Percentiles rank a stretch among this genome's conserved stretches.
Conservation (phyloP, 2,113 vertebrate genomes). For the Pteropus alecto region DNA sequence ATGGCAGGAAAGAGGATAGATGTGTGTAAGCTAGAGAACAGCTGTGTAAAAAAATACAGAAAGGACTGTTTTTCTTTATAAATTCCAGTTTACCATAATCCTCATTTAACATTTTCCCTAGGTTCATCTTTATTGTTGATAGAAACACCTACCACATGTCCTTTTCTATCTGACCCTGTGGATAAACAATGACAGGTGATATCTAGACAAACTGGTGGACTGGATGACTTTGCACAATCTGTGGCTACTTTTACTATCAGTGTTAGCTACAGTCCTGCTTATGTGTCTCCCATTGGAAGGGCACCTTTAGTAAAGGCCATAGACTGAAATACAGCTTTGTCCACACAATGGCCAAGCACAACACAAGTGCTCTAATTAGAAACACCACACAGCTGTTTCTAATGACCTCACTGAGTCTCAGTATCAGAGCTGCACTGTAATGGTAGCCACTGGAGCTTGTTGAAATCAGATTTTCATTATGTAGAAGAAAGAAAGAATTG, state of each 20-base stretch:
- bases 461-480: background rate
- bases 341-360: no score
- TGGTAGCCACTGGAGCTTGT: fast-evolving
- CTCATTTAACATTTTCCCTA: background rate
- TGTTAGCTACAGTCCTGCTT: background rate
- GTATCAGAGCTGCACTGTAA: background rate
- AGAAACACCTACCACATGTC: background rate
- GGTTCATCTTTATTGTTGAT: background rate
- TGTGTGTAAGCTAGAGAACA: background rate
- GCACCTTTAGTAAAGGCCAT: no score
- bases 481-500: background rate
- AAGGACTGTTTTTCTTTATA: background rate
- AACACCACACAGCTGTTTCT: fast-evolving
- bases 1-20: background rate
- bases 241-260: background rate
- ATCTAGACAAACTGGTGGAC: no score
- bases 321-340: background rate
- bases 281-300: background rate
- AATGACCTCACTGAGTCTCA: background rate
- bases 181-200: background rate
- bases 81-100: background rate
- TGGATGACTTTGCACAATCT: background rate
- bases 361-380: background rate
- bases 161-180: background rate
- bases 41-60: background rate